A percentile compares a stretch with the other conserved stretches of the same genome.
phyloP scores from a whole-genome alignment of 2,888 invertebrate genomes.

The Erannis defoliaria region DNA sequence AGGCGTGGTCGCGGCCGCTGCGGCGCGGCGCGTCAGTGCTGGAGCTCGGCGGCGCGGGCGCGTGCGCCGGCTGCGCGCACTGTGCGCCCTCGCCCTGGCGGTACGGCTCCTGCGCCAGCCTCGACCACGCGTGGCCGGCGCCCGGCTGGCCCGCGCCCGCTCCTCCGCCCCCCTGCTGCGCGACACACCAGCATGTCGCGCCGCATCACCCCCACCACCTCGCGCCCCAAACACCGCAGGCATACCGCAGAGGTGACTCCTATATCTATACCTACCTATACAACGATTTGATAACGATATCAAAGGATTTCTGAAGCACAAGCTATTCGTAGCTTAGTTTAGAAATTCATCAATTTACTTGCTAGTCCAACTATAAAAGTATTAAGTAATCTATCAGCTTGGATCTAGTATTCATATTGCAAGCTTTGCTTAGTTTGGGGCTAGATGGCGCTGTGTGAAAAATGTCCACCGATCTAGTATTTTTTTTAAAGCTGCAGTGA shows the following conservation, averaged over 20 bases:
- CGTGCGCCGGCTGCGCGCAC: conserved; percentile 59
- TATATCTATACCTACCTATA: neutral
- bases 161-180: conserved; percentile 61
- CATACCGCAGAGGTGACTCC: conserved; percentile 71
- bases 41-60: conserved; percentile 66
- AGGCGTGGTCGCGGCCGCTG: conserved; percentile 72
- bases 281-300: neutral
- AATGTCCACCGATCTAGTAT: no score
- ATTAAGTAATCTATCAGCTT: no score
- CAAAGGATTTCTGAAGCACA: no score
- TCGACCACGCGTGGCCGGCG: conserved; percentile 70
- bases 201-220: conserved; percentile 62
- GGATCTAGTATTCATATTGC: no score
- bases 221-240: conserved; percentile 72
- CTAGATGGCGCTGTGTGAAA: no score
- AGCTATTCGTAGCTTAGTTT: no score
- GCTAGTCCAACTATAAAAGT: no score
- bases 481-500: no score
- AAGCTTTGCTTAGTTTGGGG: no score
- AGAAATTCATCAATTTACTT: no score
- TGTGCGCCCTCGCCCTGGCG: conserved; percentile 68
- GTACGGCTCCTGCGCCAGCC: conserved; percentile 79
- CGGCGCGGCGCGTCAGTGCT: conserved; percentile 78
- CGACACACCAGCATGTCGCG: conserved; percentile 51
- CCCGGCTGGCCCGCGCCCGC: conserved; percentile 49